Conservation (phyloP, 2,113 vertebrate species). For the Balaeniceps rex region DNA sequence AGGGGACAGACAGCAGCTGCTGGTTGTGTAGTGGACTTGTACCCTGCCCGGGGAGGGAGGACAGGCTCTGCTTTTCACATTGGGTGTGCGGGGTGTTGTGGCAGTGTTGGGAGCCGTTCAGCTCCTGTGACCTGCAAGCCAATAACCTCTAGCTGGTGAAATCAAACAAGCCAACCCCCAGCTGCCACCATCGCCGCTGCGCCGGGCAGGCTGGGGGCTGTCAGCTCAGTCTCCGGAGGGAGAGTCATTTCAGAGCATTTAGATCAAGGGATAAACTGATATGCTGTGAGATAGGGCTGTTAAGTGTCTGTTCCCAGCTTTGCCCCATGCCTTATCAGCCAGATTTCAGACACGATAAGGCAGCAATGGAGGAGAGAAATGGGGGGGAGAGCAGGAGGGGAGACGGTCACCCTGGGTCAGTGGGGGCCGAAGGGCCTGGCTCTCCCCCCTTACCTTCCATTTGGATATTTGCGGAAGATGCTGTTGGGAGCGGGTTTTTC, state of each 20-base stretch:
- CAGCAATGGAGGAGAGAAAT: not conserved
- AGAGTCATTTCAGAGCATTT: not conserved
- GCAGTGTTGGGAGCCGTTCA: not conserved
- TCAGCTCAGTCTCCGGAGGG: not conserved
- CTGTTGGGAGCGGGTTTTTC: not conserved
- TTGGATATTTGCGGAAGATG: not conserved
- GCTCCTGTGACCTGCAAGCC: not conserved
- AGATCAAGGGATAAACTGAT: not conserved
- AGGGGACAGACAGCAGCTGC: not conserved
- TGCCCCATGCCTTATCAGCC: not conserved
- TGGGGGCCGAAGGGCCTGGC: not conserved
- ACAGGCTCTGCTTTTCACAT: not conserved
- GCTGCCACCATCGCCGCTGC: rapidly evolving
- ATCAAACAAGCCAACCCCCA: not conserved
- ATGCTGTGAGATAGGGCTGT: not conserved
- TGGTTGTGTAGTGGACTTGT: no score
- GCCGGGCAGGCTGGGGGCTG: rapidly evolving
- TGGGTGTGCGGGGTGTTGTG: rapidly evolving
- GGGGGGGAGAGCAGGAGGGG: not conserved
- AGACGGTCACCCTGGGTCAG: rapidly evolving
- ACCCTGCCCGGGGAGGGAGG: not conserved
- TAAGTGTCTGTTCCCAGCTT: not conserved
- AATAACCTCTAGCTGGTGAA: not conserved
- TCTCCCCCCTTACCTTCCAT: not conserved
- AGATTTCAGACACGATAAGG: not conserved